Evolutionary conservation across 2,113 vertebrate species (phyloP), one percentile per base, ranked within the genome.

Genomic region (Parotia lawesii): DNA sequence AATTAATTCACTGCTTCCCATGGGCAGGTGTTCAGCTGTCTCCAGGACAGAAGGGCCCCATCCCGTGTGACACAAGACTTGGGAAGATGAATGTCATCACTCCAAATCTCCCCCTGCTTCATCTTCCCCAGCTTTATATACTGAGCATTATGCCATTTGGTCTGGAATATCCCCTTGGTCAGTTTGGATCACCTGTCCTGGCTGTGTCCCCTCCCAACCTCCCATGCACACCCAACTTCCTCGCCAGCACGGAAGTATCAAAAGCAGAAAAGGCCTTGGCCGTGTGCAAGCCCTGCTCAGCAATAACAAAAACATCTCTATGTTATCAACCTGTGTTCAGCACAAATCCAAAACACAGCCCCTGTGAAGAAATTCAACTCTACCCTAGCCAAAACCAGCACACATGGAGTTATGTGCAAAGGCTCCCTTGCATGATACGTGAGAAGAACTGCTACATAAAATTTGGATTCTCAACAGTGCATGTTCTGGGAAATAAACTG

Each of bases 21-120:
- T 1, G 4, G 35, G 62, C n/a, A 54, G 25, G 20, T 13, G 24
- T 60, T 67, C 61, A 53, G 29, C 23, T 17, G 5, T 19, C 6
- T 69, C 35, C 11, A 48, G 70, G 8, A 54, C 15, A 15, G 25
- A 9, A 40, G 14, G 14, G 35, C 25, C 15, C 15, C 6, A 12
- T 42, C 17, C 35, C 0, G 0, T 40, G 10, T 69, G 42, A 48
- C 0, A 3, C 27, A 69, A 69, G 35, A 33, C 31, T 48, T 56
- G 25, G 21, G 35, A 62, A 69, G 42, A 48, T 18, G 37, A 62
- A 50, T 11, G 9, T 22, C 14, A 51, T 58, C 37, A 25, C 23
- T 88, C 37, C 60, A 66, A 29, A 45, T 29, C 14, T 66, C 35
- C 17, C 8, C 28, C 5, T 31, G 14, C 13, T 60, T 81, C 28